Evolutionary conservation across 2,113 vertebrate genomes (phyloP), one percentile per base, ranked within the genome.

Genomic region (Pygathrix nemaeus): DNA sequence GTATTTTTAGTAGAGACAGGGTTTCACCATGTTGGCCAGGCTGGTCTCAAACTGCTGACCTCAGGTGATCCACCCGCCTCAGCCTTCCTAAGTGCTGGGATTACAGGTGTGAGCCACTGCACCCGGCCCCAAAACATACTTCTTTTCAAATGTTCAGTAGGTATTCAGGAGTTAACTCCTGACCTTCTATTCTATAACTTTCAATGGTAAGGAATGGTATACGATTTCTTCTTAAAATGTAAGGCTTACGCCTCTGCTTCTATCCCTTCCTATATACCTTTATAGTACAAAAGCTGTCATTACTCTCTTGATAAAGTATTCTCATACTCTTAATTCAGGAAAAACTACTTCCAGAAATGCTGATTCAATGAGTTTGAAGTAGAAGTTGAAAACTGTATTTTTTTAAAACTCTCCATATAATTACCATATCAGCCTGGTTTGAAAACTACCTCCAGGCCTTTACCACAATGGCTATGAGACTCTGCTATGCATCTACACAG

Each of bases 291-390:
- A 70, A 64, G 35, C 11, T 70, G 25, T 43, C 18, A 21, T 72
- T 11, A 61, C 35, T 75, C 6, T 78, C 32, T 18, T 27, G 11
- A 23, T 59, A 86, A 72, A 10, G 9, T 76, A 50, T 84, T 57
- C 45, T 25, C n/a, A 43, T 18, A 96, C 21, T 21, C 1, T 4
- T 85, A 5, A 18, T 68, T 38, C 68, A 83, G 35, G 14, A 83
- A 94, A 93, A 83, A 8, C 70, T 79, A 84, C 50, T 88, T 93
- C 61, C 40, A 61, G 45, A 96, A 87, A 83, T 80, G 20, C 75
- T 79, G 16, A 48, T 43, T 73, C 38, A 50, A 12, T 27, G 27
- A 27, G 3, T 66, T 61, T 80, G 35, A 93, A 45, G 35, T 35
- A 61, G 30, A 88, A 5, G 30, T 55, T 57, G 68, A 57, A 94